Conservation (phyloP, 2,113 vertebrate genomes). For the Astur gentilis region DNA sequence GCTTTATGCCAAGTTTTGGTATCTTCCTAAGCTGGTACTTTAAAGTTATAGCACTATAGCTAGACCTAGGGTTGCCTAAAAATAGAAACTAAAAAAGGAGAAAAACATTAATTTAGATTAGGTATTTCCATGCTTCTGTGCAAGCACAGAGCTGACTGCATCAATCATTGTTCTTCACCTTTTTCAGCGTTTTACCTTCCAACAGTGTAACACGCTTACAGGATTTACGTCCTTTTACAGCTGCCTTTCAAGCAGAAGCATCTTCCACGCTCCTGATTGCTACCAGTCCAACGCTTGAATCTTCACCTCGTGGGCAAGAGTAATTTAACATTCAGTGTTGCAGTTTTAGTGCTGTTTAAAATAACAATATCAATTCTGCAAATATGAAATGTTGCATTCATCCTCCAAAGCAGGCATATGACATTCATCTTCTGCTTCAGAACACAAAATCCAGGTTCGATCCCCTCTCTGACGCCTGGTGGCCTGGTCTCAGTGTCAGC, state of each 20-base stretch:
- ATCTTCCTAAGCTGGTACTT: neutral
- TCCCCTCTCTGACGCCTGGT: neutral
- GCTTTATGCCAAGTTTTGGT: neutral
- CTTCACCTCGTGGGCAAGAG: neutral
- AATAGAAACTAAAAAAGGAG: too few relatives aligned
- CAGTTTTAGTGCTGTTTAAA: neutral
- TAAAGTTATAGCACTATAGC: too few relatives aligned
- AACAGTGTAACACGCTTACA: neutral
- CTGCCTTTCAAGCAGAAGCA: neutral
- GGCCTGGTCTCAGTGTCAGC: neutral
- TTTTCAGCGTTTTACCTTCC: neutral
- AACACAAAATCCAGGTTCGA: fast-evolving
- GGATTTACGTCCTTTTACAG: neutral
- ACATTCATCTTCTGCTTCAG: neutral
- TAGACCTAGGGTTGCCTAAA: neutral
- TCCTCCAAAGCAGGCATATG: neutral
- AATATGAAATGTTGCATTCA: neutral
- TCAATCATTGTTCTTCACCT: too few relatives aligned
- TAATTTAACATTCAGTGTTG: neutral
- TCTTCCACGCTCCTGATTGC: neutral
- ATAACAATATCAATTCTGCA: neutral
- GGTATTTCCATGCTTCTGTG: neutral
- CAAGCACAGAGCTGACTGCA: neutral
- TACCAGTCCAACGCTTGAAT: neutral
- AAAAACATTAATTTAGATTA: neutral